A percentile compares a stretch with the other conserved stretches of the same genome.
Conservation (phyloP, 37 sponge, comb jelly and placozoan genomes). For the Cladorhizidae sp. region DNA sequence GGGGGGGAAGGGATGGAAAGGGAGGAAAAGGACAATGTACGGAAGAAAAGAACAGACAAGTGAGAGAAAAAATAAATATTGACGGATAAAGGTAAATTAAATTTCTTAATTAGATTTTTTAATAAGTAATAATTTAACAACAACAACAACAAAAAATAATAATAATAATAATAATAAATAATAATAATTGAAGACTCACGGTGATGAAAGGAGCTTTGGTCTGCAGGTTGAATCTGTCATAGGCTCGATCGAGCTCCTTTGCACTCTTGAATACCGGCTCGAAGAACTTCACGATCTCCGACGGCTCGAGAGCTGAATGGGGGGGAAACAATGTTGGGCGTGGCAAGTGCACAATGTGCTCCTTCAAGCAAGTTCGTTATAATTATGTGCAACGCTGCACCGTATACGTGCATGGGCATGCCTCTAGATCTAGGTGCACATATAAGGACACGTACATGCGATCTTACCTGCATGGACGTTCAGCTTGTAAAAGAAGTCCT, state of each 20-base stretch:
- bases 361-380: too few relatives aligned
- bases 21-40: slow-evolving; percentile 55
- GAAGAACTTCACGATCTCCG: slow-evolving; percentile 49
- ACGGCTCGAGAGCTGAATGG: slow-evolving; percentile 50
- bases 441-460: background rate
- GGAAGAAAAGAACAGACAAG: slow-evolving; percentile 34
- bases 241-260: slow-evolving; percentile 14
- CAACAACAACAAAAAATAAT: too few relatives aligned
- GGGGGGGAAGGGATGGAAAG: slow-evolving; percentile 82
- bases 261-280: slow-evolving; percentile 53
- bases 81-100: too few relatives aligned
- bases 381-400: too few relatives aligned
- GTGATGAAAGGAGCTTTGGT: slow-evolving; percentile 56
- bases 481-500: slow-evolving; percentile 79
- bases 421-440: too few relatives aligned
- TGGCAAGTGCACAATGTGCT: background rate
- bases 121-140: too few relatives aligned
- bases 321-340: background rate
- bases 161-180: background rate
- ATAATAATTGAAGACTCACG: slow-evolving; percentile 26
- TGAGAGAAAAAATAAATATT: background rate
- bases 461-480: slow-evolving; percentile 84
- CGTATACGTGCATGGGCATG: background rate
- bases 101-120: too few relatives aligned
- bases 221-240: background rate